Conservation (phyloP, 2,113 vertebrate species). For the Clarias gariepinus region DNA sequence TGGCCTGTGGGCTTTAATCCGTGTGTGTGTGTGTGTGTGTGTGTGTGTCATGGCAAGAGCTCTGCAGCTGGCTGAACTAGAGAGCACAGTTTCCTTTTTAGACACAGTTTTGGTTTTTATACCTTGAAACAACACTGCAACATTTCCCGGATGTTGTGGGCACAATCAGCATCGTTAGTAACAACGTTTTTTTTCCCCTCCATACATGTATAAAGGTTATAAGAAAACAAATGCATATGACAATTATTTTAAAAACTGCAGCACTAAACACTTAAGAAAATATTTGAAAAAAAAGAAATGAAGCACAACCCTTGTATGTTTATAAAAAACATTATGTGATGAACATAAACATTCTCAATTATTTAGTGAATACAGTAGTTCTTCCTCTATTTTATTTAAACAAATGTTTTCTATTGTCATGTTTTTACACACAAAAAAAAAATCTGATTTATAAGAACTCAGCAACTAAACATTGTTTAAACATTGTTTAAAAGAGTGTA, state of each 20-base stretch:
- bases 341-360: background rate
- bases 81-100: conserved; percentile 45
- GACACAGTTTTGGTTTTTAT: conserved; percentile 40
- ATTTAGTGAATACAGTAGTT: background rate
- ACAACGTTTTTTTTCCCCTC: background rate
- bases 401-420: background rate
- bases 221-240: background rate
- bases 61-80: conserved; percentile 47
- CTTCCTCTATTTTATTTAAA: background rate
- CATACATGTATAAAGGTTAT: background rate
- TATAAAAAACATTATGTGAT: background rate
- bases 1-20: conserved; percentile 30
- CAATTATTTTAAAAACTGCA: background rate
- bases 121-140: conserved; percentile 47
- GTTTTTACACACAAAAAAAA: background rate
- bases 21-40: conserved; percentile 12
- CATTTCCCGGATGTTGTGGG: conserved; percentile 52
- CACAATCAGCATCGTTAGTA: background rate
- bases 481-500: background rate
- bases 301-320: background rate
- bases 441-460: background rate
- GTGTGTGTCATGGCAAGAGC: background rate
- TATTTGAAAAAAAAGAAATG: background rate
- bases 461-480: background rate
- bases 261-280: background rate